phyloP scores from a whole-genome alignment of 2,113 vertebrate species.

The Puma concolor region DNA sequence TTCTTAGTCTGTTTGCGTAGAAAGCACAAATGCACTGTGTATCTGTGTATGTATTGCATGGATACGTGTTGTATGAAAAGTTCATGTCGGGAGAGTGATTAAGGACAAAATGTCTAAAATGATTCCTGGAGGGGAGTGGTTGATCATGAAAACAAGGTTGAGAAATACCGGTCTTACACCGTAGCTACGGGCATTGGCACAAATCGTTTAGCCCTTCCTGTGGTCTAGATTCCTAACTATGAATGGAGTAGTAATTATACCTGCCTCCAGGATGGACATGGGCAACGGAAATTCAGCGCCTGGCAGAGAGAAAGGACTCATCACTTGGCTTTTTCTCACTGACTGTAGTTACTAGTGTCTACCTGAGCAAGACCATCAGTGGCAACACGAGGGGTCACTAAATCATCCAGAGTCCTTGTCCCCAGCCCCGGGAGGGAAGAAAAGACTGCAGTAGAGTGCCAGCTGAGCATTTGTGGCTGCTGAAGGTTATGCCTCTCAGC shows the following conservation, averaged over 20 bases:
- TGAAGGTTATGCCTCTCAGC: not conserved
- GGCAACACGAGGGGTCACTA: not conserved
- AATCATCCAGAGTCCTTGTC: not conserved
- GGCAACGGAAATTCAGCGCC: accelerated
- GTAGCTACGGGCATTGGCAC: not conserved
- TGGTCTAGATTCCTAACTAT: not conserved
- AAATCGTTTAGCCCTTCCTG: not conserved
- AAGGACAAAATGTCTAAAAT: not conserved
- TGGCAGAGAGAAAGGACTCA: not conserved
- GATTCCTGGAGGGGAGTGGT: not conserved
- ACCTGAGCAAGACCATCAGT: not conserved
- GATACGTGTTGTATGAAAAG: not conserved
- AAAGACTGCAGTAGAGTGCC: not conserved
- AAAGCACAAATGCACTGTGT: not conserved
- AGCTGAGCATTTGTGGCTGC: not conserved
- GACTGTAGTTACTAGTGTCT: not conserved
- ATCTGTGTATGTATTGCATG: not conserved
- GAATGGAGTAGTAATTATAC: not conserved
- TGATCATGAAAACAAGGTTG: not conserved
- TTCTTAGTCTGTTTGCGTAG: not conserved
- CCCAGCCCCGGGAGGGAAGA: not conserved
- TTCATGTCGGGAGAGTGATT: not conserved
- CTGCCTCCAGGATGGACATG: not conserved
- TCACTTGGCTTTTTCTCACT: not conserved
- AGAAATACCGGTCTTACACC: not conserved